Percentiles rank a stretch among this genome's conserved stretches.
Conservation (phyloP, 2,797 vertebrate species). For the Myoxocephalus aenaeus region DNA sequence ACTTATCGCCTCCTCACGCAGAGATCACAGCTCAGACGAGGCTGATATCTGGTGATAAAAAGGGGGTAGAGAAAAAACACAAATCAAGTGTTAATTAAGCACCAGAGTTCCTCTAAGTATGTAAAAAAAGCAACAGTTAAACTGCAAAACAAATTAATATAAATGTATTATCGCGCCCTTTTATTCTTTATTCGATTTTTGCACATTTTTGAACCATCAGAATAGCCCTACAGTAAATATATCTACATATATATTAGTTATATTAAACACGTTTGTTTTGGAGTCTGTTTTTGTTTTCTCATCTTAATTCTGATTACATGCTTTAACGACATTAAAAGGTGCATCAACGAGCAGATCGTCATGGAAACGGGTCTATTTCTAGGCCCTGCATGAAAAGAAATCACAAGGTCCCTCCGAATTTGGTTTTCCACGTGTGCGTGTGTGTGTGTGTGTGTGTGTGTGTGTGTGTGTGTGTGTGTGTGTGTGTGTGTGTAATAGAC, state of each 20-base stretch:
- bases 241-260: background rate
- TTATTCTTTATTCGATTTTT: background rate
- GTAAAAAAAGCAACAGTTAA: background rate
- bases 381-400: conserved; percentile 22
- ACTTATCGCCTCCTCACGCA: conserved; percentile 16
- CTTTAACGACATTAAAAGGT: conserved; percentile 37
- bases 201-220: background rate
- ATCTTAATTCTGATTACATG: conserved; percentile 23
- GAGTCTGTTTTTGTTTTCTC: background rate
- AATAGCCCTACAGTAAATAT: background rate
- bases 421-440: conserved; percentile 3
- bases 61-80: background rate
- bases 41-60: conserved; percentile 14
- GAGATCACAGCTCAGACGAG: conserved; percentile 27
- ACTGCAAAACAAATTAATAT: background rate
- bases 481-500: conserved; percentile 6
- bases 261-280: too few species aligned
- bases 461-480: background rate
- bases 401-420: conserved; percentile 22
- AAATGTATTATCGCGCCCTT: background rate
- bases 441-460: too few species aligned
- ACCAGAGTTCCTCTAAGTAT: background rate
- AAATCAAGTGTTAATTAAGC: conserved; percentile 30
- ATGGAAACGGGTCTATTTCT: conserved; percentile 58
- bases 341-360: conserved; percentile 52